Evolutionary conservation across 2,797 vertebrate species (phyloP), one percentile per base, ranked within the genome.

Genomic region (Acipenser transmontanus): DNA sequence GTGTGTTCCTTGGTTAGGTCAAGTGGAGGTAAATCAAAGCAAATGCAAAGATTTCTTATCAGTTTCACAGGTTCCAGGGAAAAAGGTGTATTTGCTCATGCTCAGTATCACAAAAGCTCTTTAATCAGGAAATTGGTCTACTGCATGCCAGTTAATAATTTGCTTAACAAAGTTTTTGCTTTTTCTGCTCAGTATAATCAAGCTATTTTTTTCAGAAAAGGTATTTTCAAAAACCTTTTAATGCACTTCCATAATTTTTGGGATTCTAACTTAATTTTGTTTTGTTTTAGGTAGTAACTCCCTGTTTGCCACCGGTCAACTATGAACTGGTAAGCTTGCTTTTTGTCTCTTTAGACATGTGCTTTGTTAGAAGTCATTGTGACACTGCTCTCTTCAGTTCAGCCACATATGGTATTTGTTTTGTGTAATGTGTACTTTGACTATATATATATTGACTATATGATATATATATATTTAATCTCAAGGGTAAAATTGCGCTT

Each of bases 281-380:
- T 75, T 76, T 60, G 17, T 70, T 70, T 6, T 59, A 83, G 81
- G 72, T 83, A 34, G 65, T 81, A 74, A 79, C 69, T 57, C 65
- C 70, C 61, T 82, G 74, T 59, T 73, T 72, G 68, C 69, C 72
- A 47, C 73, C 67, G 69, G 72, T 69, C 64, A 78, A 57, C 70
- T 73, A 71, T 7, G 10, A 75, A 50, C 61, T 70, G 72, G 73
- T 83, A 71, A 79, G 76, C 77, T 13, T 6, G 10, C 12, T 59
- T 51, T 50, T 34, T 34, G 34, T 34, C 34, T 34, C 4, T 34
- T 34, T 34, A 34, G 2, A 4, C 34, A 34, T 34, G 34, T 34
- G 34, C 34, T 34, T 34, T 34, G 34, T 34, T 34, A 34, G 34
- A 34, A 3, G 4, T 34, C 34, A 34, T 34, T 34, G 34, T 34